Base-by-base conservation (phyloP, 1,140 invertebrate genomes). In the Dendrolimus kikuchii region DNA sequence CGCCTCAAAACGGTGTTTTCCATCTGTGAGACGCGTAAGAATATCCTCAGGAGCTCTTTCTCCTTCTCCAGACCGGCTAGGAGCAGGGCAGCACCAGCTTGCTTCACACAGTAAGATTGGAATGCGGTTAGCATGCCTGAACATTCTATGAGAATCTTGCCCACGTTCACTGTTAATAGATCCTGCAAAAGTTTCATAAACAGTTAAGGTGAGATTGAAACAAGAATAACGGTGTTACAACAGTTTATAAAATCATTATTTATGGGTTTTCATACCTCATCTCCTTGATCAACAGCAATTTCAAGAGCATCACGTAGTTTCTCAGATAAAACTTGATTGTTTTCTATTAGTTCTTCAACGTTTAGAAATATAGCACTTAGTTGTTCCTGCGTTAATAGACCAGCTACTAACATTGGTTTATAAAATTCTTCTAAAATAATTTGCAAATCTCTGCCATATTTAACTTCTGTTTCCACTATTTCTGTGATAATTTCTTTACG, bases 391-490 rank as follows among this genome's bases (percentile, higher is more conserved):
- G 92, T 94, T 5, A 95, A 87, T 45, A 95, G 82, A 51, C 96
- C 96, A 51, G 96, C 96, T 40, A 96, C 93, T 60, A 96, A 88
- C 93, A 98, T 97, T 0, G 96, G 97, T 68, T 94, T 92, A 80
- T 96, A 96, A 83, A 99, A 98, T 79, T 99, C 96, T 80, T 98
- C 95, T 45, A 96, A 84, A 55, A 98, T 94, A 46, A 98, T 97
- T 69, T 94, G 92, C 60, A 98, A 87, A 88, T 98, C 96, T 62
- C 96, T 89, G 2, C 96, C 96, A 76, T 98, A 99, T 76, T 97
- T 98, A 64, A 97, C 93, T 88, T 99, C 97, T 1, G 97, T 98
- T 81, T 99, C 97, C 4, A 98, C 94, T 58, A 99, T 97, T 89
- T 99, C 97, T 2, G 93, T 94, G 48, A 99, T 95, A 10, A 98